Evolutionary conservation across 2,113 vertebrate species (phyloP), one percentile per base, ranked within the genome.

Genomic region (Clarias macrocephalus): DNA sequence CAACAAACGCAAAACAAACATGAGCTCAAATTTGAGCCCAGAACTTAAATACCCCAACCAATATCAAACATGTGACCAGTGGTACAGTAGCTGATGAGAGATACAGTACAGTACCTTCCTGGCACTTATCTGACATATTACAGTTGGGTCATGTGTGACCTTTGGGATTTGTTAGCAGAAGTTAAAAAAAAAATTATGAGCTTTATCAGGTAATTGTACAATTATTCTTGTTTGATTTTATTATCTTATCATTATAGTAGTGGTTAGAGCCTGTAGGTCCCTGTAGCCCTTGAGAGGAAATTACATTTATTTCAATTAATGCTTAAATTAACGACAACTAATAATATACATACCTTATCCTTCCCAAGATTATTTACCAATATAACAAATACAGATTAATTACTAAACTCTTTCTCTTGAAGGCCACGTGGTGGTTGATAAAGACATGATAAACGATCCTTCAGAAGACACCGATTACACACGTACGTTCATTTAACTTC

Each of bases 361-460:
- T 33, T 70, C 18, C 18, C 4, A 70, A 76, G 52, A n/a, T 76
- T 23, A 60, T 8, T 56, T 23, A 48, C 9, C 33, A 48, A 23
- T 42, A 12, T 73, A 23, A 48, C 48, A 73, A 48, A 48, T 42
- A 73, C 11, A 10, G 30, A 42, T 30, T 59, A 42, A 37, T 42
- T 62, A 12, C 13, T 42, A 65, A 62, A 28, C 66, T 57, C 87
- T 91, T 89, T 89, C 89, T 89, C 76, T 28, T 90, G 87, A 85
- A 89, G 91, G 90, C 89, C 92, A 90, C 91, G 89, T 92, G 92
- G 89, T 93, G 90, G 91, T 91, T 94, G 93, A 95, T 97, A 95
- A 96, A 97, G 96, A 97, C 96, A 97, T 92, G 96, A 94, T 94
- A 94, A 95, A 95, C 92, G 92, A 96, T 95, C 95, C 95, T 95